phyloP scores from a whole-genome alignment of 2,113 vertebrate genomes.

The Dicrurus megarhynchus region DNA sequence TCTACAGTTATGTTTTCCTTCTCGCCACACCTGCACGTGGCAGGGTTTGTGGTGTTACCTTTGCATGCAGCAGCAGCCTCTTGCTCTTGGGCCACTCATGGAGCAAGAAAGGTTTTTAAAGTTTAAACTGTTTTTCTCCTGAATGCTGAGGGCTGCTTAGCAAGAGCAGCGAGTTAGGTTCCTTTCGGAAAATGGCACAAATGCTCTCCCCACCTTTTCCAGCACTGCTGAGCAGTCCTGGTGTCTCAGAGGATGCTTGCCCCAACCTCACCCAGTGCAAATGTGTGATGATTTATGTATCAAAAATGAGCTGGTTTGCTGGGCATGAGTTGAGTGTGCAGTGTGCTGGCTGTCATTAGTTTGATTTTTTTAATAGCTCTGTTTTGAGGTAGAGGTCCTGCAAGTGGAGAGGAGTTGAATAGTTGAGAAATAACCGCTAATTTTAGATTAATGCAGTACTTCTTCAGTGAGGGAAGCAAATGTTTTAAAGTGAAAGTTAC shows the following conservation, averaged over 20 bases:
- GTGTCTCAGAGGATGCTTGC: background rate
- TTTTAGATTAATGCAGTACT: background rate
- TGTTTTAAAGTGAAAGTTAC: fast-evolving
- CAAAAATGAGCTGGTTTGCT: background rate
- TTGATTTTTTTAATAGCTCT: background rate
- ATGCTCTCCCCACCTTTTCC: background rate
- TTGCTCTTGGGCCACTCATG: background rate
- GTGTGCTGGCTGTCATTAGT: background rate
- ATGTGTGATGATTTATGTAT: background rate
- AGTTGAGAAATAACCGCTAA: background rate
- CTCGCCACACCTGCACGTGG: fast-evolving
- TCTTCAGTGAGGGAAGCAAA: background rate
- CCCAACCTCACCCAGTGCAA: fast-evolving
- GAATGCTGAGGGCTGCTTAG: background rate
- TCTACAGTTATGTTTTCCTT: fast-evolving
- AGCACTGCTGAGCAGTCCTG: fast-evolving
- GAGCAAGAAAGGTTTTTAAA: fast-evolving
- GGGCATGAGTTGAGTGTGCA: fast-evolving
- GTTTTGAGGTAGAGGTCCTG: background rate
- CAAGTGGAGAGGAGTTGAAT: background rate
- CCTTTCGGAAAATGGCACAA: background rate
- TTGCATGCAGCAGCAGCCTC: background rate
- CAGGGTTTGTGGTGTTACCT: background rate
- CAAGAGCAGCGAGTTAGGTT: background rate
- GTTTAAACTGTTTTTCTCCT: background rate